These are phyloP conservation scores for Cathartes aura DNA, from an alignment of 2,113 vertebrate genomes.

Conservation along the genomic window DNA sequence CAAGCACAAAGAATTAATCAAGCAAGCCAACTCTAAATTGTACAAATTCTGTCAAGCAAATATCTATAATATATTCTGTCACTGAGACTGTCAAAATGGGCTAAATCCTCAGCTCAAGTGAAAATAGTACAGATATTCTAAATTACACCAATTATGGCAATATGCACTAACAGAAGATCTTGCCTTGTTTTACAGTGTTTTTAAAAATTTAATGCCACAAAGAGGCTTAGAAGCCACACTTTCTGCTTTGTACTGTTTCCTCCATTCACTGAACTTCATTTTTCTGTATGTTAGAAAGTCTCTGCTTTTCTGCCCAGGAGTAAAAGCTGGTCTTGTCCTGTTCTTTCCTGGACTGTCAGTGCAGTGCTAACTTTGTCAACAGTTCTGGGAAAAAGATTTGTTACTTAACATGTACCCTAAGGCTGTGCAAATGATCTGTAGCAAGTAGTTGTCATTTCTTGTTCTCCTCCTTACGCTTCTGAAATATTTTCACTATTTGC, in stretches of 20 bases:
- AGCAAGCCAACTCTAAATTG: slow-evolving; percentile 7
- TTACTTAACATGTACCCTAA: neutral
- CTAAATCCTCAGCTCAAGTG: slow-evolving; percentile 22
- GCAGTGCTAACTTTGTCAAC: neutral
- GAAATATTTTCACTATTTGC: slow-evolving; percentile 32
- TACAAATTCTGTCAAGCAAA: slow-evolving; percentile 43
- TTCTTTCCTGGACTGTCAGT: neutral
- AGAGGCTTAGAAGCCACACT: neutral
- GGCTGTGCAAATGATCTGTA: slow-evolving; percentile 17
- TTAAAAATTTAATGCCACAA: neutral
- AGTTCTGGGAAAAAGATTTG: slow-evolving; percentile 3
- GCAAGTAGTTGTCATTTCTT: neutral
- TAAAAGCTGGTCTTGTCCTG: neutral
- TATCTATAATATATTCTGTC: slow-evolving; percentile 37
- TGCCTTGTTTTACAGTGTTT: neutral
- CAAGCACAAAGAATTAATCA: slow-evolving; percentile 47
- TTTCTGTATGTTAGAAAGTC: neutral
- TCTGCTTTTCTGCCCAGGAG: neutral
- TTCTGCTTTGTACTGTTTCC: neutral
- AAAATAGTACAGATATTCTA: neutral
- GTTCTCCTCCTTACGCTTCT: neutral
- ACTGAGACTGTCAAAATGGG: slow-evolving; percentile 30
- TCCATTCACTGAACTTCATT: neutral
- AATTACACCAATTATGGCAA: neutral
- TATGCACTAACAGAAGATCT: neutral